Conservation (phyloP, 2,797 vertebrate species). For the Aphelocoma californica region DNA sequence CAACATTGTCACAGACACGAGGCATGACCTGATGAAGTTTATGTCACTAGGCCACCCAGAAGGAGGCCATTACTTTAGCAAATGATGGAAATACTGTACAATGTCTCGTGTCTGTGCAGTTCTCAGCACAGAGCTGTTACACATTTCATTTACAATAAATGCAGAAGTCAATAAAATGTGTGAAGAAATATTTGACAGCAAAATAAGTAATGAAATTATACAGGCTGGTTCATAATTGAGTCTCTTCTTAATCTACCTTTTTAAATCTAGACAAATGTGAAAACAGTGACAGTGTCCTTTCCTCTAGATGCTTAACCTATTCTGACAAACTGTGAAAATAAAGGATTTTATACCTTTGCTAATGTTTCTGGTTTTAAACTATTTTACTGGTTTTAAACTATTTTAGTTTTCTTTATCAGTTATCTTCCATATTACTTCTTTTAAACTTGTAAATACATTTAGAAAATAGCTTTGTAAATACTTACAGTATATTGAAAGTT, state of each 20-base stretch:
- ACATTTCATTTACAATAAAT: constrained; percentile 74
- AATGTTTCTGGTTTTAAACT: constrained; percentile 71
- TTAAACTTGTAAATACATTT: constrained; percentile 76
- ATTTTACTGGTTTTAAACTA: constrained; percentile 70
- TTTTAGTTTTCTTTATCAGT: constrained; percentile 63
- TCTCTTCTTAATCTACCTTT: constrained; percentile 79
- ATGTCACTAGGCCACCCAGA: constrained; percentile 53
- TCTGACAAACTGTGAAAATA: constrained; percentile 81
- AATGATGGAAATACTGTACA: constrained; percentile 24
- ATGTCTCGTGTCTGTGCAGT: constrained; percentile 62
- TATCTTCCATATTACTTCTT: constrained; percentile 69
- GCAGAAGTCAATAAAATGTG: constrained; percentile 68
- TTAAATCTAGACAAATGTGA: constrained; percentile 78
- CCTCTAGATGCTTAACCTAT: constrained; percentile 69
- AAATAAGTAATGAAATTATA: constrained; percentile 63
- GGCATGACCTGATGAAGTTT: constrained; percentile 62
- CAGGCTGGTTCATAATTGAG: constrained; percentile 78
- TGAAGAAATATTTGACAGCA: constrained; percentile 71
- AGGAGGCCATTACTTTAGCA: constrained; percentile 42
- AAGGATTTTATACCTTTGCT: constrained; percentile 76
- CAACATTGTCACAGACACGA: constrained; percentile 38
- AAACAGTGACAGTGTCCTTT: constrained; percentile 75
- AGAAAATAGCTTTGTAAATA: constrained; percentile 76
- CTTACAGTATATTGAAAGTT: constrained; percentile 51
- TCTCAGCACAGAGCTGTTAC: constrained; percentile 64